A percentile compares a stretch with the other conserved stretches of the same genome.
phyloP scores from a whole-genome alignment of 2,888 invertebrate species.

The Cyaniris semiargus region DNA sequence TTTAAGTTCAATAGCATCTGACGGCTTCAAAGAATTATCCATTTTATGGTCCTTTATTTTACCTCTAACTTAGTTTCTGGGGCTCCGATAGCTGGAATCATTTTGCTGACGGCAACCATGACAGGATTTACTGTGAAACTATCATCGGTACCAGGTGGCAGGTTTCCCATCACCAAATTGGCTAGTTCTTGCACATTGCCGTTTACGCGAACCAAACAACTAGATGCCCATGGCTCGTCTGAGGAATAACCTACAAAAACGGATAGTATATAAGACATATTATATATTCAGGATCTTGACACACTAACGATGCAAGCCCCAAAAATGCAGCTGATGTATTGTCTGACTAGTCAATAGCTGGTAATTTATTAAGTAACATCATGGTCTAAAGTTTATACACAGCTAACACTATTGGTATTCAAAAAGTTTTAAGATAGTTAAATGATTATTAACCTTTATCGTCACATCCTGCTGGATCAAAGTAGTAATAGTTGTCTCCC shows the following conservation, averaged over 20 bases:
- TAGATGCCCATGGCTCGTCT: constrained; percentile 54
- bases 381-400: too few relatives aligned
- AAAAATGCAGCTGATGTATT: too few relatives aligned
- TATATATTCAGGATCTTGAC: neutral
- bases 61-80: constrained; percentile 67
- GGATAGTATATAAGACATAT: neutral
- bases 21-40: neutral
- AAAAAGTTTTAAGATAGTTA: neutral
- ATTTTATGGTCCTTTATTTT: neutral
- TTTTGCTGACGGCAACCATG: constrained; percentile 54
- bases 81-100: constrained; percentile 60
- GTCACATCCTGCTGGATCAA: constrained; percentile 82
- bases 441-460: constrained; percentile 67
- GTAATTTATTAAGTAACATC: too few relatives aligned
- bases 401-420: neutral
- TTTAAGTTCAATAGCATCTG: neutral
- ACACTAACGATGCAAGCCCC: neutral
- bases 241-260: constrained; percentile 57
- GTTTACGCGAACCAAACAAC: constrained; percentile 60
- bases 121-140: constrained; percentile 71
- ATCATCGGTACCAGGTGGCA: constrained; percentile 63
- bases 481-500: constrained; percentile 72
- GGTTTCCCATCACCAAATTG: constrained; percentile 59
- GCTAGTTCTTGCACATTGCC: constrained; percentile 54
- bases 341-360: neutral